Percentiles rank a stretch among this genome's conserved stretches.
Evolutionary conservation across 2,113 vertebrate genomes (phyloP).

Genomic region (Oriolus oriolus): DNA sequence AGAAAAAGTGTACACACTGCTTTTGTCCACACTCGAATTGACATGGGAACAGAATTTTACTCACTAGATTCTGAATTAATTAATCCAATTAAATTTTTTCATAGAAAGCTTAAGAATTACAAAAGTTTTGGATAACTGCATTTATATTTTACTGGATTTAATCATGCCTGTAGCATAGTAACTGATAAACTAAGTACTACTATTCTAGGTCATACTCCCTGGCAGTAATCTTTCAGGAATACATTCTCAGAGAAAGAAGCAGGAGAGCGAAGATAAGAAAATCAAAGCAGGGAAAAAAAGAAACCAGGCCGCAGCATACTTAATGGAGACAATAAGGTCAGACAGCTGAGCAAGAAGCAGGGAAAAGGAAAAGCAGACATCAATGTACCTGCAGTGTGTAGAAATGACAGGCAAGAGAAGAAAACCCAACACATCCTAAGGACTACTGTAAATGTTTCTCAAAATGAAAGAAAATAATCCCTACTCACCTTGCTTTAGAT

Average conservation of each 20-base stretch:
- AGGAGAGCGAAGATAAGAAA: constrained; percentile 13
- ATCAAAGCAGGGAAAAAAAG: background rate
- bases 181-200: background rate
- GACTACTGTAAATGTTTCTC: background rate
- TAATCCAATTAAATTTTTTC: background rate
- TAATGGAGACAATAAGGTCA: background rate
- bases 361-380: background rate
- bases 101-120: background rate
- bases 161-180: background rate
- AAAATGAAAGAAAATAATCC: background rate
- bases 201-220: constrained; percentile 15
- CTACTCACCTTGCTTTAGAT: background rate
- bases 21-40: background rate
- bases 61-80: background rate
- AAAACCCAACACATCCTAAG: background rate
- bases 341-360: background rate
- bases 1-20: background rate
- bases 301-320: background rate
- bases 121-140: background rate
- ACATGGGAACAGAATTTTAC: background rate
- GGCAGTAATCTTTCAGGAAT: constrained; percentile 22
- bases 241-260: background rate
- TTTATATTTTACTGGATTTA: background rate
- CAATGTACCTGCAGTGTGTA: background rate
- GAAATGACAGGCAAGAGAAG: background rate